Evolutionary conservation across 2,113 vertebrate genomes (phyloP).

Genomic region (Pungitius pungitius): DNA sequence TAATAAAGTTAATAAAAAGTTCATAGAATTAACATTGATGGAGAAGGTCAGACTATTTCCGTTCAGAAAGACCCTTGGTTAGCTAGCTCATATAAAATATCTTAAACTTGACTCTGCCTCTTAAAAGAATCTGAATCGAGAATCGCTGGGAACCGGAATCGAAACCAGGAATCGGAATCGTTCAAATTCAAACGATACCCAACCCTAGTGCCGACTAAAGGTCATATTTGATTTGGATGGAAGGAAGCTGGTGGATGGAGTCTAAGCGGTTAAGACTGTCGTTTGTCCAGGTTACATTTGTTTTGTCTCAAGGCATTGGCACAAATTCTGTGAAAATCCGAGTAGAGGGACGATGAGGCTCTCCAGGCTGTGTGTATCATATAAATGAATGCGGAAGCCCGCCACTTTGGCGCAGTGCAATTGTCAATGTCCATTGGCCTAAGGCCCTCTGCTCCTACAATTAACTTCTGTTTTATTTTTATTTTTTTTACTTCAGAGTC

Average conservation of each 20-base stretch:
- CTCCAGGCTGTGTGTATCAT: background rate
- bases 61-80: too few relatives aligned
- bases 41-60: too few relatives aligned
- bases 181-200: too few relatives aligned
- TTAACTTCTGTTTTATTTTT: conserved; percentile 43
- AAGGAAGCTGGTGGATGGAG: background rate
- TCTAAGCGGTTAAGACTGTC: background rate
- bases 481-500: conserved; percentile 21
- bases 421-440: background rate
- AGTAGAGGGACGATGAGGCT: background rate
- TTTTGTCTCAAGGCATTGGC: background rate
- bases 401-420: conserved; percentile 2
- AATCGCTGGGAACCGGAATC: too few relatives aligned
- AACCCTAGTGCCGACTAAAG: background rate
- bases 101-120: too few relatives aligned
- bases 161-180: too few relatives aligned
- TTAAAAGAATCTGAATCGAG: too few relatives aligned
- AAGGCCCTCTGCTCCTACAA: conserved; percentile 28
- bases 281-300: background rate
- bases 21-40: too few relatives aligned
- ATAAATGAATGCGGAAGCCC: background rate
- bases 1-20: too few relatives aligned
- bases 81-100: too few relatives aligned
- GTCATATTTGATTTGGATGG: background rate
- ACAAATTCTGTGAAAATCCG: background rate